A percentile compares a stretch with the other conserved stretches of the same genome.
Evolutionary conservation across 1,140 invertebrate species (phyloP).

Genomic region (Gerris buenoi): DNA sequence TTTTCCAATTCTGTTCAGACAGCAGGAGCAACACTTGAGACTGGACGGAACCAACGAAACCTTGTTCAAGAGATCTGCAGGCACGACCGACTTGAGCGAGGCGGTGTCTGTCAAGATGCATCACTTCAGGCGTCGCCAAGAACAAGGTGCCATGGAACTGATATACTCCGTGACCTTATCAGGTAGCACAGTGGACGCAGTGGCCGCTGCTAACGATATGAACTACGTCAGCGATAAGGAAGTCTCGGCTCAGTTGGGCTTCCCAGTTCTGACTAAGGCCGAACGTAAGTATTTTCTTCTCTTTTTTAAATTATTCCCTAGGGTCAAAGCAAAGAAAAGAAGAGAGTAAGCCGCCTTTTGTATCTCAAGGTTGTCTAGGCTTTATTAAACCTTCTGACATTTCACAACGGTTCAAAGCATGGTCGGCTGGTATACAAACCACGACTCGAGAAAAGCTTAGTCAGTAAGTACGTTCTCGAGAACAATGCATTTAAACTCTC

Average conservation of each 20-base stretch:
- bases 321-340: neutral
- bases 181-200: constrained; percentile 56
- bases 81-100: constrained; percentile 11
- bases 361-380: too few species aligned
- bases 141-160: constrained; percentile 30
- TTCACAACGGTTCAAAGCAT: too few species aligned
- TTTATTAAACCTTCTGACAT: too few species aligned
- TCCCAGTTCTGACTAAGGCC: constrained; percentile 61
- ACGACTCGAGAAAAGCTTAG: too few species aligned
- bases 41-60: constrained; percentile 26
- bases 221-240: constrained; percentile 52
- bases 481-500: too few species aligned
- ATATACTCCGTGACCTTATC: constrained; percentile 63
- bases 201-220: constrained; percentile 64
- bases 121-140: constrained; percentile 4
- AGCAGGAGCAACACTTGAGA: constrained; percentile 52
- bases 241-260: constrained; percentile 52
- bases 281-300: constrained; percentile 62
- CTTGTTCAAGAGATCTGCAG: constrained; percentile 4
- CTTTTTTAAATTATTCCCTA: too few species aligned
- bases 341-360: too few species aligned
- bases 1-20: constrained; percentile 36
- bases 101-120: constrained; percentile 16
- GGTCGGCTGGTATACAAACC: too few species aligned
- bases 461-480: too few species aligned